Conservation (phyloP, 2,888 invertebrate species). For the Hypselothyrea guttata region DNA sequence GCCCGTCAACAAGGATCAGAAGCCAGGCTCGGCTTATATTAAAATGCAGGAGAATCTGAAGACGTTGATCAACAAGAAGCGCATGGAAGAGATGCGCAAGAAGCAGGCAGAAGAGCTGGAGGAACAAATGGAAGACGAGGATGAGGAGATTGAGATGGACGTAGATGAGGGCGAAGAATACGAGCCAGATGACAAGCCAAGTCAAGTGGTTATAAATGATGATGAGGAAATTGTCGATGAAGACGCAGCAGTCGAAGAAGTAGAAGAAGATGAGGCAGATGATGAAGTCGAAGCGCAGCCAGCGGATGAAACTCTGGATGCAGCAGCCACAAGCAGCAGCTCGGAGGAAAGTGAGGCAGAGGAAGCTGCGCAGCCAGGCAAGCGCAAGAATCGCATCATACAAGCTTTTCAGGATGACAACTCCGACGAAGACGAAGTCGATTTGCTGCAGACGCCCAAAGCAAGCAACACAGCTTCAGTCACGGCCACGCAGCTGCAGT, state of each 20-base stretch:
- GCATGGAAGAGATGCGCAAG: conserved; percentile 87
- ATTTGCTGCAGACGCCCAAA: conserved; percentile 69
- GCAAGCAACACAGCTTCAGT: conserved; percentile 28
- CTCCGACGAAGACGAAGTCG: conserved; percentile 77
- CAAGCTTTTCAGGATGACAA: conserved; percentile 75
- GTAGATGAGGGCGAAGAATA: conserved; percentile 72
- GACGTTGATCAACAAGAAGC: conserved; percentile 87
- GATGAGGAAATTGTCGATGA: conserved; percentile 59
- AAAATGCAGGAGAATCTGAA: conserved; percentile 88
- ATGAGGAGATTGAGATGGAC: conserved; percentile 58
- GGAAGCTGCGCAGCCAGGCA: conserved; percentile 64
- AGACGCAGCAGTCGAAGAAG: conserved; percentile 61
- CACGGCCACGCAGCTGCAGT: conserved; percentile 47
- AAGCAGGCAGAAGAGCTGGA: conserved; percentile 83
- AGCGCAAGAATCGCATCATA: conserved; percentile 82
- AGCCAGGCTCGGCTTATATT: conserved; percentile 88
- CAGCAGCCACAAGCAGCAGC: conserved; percentile 48
- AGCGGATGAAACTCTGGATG: conserved; percentile 50
- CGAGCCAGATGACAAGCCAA: conserved; percentile 71
- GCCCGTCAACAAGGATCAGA: conserved; percentile 79
- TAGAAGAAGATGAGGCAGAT: conserved; percentile 30
- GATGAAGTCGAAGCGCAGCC: conserved; percentile 68
- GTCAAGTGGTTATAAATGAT: conserved; percentile 49
- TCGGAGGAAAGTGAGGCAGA: conserved; percentile 67
- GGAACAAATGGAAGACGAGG: conserved; percentile 79